Base-by-base conservation (phyloP, 2,797 vertebrate genomes). In the Anomalospiza imberbis region DNA sequence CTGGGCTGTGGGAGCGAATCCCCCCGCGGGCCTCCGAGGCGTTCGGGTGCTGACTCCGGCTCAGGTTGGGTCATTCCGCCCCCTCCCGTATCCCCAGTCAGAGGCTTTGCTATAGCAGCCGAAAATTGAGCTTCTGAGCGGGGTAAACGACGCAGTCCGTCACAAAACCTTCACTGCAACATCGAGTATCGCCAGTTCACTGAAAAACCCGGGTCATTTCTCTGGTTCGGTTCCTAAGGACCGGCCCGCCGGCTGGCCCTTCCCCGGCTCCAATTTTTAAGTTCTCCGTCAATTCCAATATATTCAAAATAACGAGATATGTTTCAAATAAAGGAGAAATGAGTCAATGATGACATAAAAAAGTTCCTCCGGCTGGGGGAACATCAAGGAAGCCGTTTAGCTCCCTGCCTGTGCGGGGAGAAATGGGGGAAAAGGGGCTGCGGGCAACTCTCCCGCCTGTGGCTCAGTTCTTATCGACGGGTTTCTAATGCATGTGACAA, bases 1-100 rank as follows among this genome's bases (percentile, higher is more conserved):
- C 13, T 6, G 31, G 24, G 38, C 40, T 1, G 54, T 0, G n/a
- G 18, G 12, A 38, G 19, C 1, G 20, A 24, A 31, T 10, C 20
- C 29, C 9, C 21, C 62, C 21, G 13, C 16, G 14, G 13, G 10
- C 2, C 10, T 5, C 31, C 32, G 29, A 17, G 53, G 25, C 9
- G 14, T 16, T 20, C 13, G 29, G 26, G 9, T 0, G 16, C 10
- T 17, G 60, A 28, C 21, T 42, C 8, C 7, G 54, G 26, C 7
- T 6, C 17, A 17, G 31, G 13, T 2, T 9, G 9, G 16, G 17
- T 32, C 57, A 29, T 32, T 28, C 47, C n/a, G 3, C 44, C 14
- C 31, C 10, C 44, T 70, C 36, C 51, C 38, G 38, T 32, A 10
- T n/a, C 8, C 17, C 40, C 54, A 19, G 12, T 44, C 47, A 18